A percentile compares a stretch with the other conserved stretches of the same genome.
phyloP scores from a whole-genome alignment of 2,888 invertebrate genomes.

The Monochamus alternatus region DNA sequence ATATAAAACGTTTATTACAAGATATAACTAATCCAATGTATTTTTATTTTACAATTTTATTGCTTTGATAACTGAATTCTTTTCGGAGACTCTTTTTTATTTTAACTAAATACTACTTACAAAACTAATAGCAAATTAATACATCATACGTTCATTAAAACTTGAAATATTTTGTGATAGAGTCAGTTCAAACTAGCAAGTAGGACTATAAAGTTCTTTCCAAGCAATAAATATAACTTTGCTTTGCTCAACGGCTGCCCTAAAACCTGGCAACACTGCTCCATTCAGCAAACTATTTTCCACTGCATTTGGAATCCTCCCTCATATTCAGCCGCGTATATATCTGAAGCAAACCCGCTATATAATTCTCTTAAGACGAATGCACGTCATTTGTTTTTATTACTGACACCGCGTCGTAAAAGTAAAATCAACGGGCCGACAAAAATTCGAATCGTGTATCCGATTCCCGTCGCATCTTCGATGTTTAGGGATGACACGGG shows the following conservation, averaged over 20 bases:
- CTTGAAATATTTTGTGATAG: neutral
- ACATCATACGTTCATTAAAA: neutral
- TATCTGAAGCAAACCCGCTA: neutral
- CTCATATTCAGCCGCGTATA: neutral
- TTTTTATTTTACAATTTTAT: no score
- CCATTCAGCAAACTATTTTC: neutral
- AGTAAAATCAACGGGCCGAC: constrained; percentile 16
- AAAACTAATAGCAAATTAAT: neutral
- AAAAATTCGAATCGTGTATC: constrained; percentile 17
- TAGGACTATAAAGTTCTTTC: no score
- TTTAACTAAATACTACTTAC: no score
- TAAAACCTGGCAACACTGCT: neutral
- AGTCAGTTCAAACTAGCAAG: no score
- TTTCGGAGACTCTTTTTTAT: no score
- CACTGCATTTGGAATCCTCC: neutral
- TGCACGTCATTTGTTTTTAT: constrained; percentile 25
- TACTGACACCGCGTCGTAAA: constrained; percentile 3
- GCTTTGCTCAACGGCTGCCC: neutral
- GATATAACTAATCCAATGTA: no score
- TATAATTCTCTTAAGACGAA: neutral
- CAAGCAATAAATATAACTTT: no score
- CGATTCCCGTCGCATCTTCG: constrained; percentile 20
- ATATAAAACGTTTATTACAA: no score
- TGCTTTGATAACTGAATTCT: no score
- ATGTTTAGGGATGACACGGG: constrained; percentile 16